These are phyloP conservation scores for Notiomystis cincta DNA, from an alignment of 2,113 vertebrate genomes.

Conservation along the genomic window DNA sequence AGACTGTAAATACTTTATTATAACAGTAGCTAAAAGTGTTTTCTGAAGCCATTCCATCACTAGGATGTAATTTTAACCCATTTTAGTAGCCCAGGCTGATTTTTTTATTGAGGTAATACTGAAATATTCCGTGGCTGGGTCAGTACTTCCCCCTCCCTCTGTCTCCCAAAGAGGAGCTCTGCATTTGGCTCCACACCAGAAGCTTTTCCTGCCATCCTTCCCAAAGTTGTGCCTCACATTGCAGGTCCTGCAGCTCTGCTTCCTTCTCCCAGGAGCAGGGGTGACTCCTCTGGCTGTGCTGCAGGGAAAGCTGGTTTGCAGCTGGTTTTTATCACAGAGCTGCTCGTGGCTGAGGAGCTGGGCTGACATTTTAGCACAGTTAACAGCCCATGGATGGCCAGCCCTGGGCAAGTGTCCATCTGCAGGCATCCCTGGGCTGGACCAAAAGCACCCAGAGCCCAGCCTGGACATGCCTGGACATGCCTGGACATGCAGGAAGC, in stretches of 20 bases:
- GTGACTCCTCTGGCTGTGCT: neutral
- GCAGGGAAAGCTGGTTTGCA: neutral
- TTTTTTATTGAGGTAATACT: neutral
- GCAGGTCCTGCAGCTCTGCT: neutral
- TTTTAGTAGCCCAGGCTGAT: neutral
- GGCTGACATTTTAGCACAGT: neutral
- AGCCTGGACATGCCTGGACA: neutral
- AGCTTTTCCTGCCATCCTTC: neutral
- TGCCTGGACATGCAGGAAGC: neutral
- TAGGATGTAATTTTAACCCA: neutral
- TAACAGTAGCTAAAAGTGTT: neutral
- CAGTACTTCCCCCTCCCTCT: neutral
- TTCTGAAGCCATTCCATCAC: neutral
- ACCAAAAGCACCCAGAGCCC: neutral
- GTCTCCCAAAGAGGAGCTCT: neutral
- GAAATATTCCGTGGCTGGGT: neutral
- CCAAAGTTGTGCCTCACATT: neutral
- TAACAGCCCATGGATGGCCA: constrained; percentile 2
- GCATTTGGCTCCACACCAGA: neutral
- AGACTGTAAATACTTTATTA: neutral
- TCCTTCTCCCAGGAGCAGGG: neutral
- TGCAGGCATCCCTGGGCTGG: neutral
- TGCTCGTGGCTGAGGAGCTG: neutral
- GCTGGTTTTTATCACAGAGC: neutral
- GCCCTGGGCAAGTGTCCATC: neutral